Evolutionary conservation across 2,888 invertebrate genomes (phyloP), one percentile per base, ranked within the genome.

Genomic region (Drosophila villosipedis): DNA sequence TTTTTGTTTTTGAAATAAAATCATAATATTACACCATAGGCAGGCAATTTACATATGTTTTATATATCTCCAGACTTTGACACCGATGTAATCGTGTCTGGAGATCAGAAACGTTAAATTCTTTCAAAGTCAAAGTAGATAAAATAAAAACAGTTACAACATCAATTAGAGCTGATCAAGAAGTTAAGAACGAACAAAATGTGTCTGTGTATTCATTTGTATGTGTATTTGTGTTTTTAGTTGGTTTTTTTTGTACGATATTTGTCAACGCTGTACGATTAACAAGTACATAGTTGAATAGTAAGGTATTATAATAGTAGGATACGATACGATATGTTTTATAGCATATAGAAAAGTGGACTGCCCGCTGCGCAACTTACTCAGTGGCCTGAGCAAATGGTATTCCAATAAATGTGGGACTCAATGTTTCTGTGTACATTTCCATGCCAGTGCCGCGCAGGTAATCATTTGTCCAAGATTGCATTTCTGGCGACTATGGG

Each of bases 391-490:
- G 96, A 94, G 97, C 97, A 96, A 99, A 99, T 93, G 97, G 97
- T 97, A 99, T 98, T 95, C 98, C 98, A 94, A 98, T 97, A 96
- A 99, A 99, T 91, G 99, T 97, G 90, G 97, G 96, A 94, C 99
- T 99, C 94, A 99, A 96, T 92, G 97, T 98, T 95, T 99, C 99
- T 93, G 99, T 99, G 95, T 99, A 99, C 98, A 99, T 99, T 96
- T 99, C 99, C 98, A 99, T 99, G 93, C 99, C 99, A 92, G 99
- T 99, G 94, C 99, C 99, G 93, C 99, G 96, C 94, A 99, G 96
- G 96, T 99, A 99, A 96, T 99, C 99, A 95, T 99, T 98, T 95
- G 98, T 98, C 99, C 99, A 99, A 94, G 97, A 96, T 95, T 98
- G 98, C 96, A 98, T 97, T 94, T 97, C 97, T 95, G 97, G 97